Evolutionary conservation across 2,888 invertebrate species (phyloP).

Genomic region (Ormyrus thymus): DNA sequence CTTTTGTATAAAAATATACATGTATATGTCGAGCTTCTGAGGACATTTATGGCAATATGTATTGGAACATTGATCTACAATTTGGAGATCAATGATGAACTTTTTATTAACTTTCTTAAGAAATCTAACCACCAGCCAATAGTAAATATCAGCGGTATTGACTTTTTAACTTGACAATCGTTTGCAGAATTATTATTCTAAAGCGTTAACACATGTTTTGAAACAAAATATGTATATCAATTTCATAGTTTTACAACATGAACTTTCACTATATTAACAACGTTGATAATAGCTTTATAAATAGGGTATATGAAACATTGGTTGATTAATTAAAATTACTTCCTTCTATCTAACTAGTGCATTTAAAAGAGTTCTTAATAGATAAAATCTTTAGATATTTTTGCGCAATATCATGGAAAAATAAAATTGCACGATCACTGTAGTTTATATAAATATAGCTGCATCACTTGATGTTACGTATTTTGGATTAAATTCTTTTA

Average conservation of each 20-base stretch:
- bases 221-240: background rate
- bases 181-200: constrained; percentile 11
- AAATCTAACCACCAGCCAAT: constrained; percentile 31
- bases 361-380: constrained; percentile 25
- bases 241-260: background rate
- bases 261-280: constrained; percentile 23
- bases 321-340: constrained; percentile 42
- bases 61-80: constrained; percentile 40
- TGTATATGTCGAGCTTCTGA: constrained; percentile 37
- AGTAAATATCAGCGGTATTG: constrained; percentile 23
- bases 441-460: constrained; percentile 35
- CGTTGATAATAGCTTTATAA: constrained; percentile 30
- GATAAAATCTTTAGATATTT: constrained; percentile 25
- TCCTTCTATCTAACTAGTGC: constrained; percentile 34
- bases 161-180: constrained; percentile 34
- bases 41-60: constrained; percentile 51
- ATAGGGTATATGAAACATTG: constrained; percentile 43
- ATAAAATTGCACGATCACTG: constrained; percentile 32
- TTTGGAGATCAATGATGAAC: constrained; percentile 41
- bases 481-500: constrained; percentile 31
- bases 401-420: constrained; percentile 13
- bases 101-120: constrained; percentile 38
- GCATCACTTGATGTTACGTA: background rate
- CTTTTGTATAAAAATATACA: constrained; percentile 56
- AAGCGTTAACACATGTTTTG: constrained; percentile 18